Evolutionary conservation across 2,113 vertebrate genomes (phyloP).

Genomic region (Panthera tigris): DNA sequence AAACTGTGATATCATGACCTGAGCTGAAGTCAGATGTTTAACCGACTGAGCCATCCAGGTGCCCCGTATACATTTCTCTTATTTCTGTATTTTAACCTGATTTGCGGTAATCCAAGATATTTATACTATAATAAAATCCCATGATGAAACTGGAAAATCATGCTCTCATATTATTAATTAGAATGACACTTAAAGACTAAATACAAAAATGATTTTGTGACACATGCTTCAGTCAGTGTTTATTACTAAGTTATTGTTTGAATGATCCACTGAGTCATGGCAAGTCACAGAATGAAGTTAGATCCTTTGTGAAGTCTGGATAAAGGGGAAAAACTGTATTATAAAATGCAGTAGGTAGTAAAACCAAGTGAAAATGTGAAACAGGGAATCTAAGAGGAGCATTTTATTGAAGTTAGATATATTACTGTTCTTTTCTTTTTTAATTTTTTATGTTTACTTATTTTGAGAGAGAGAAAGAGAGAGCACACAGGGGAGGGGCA

Average conservation of each 20-base stretch:
- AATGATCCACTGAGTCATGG: not conserved
- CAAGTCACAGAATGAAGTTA: not conserved
- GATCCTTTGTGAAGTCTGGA: not conserved
- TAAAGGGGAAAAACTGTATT: not conserved
- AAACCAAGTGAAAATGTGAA: not conserved
- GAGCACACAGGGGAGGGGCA: too few species aligned
- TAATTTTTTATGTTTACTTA: too few species aligned
- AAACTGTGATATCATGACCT: too few species aligned
- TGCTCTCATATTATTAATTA: not conserved
- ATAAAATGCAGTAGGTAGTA: not conserved
- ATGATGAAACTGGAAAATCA: not conserved
- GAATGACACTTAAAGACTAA: not conserved
- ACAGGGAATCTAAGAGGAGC: not conserved
- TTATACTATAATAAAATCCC: not conserved
- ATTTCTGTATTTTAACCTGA: not conserved
- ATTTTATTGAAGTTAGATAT: not conserved
- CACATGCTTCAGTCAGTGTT: not conserved
- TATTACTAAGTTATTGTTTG: not conserved
- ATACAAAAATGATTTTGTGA: not conserved
- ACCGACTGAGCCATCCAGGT: too few species aligned
- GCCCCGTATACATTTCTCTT: not conserved
- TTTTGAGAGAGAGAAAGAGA: too few species aligned
- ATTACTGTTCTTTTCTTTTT: not conserved
- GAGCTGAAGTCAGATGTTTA: too few species aligned
- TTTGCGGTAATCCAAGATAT: not conserved